Evolutionary conservation across 1,140 invertebrate species (phyloP).

Genomic region (Bicyclus anynana): DNA sequence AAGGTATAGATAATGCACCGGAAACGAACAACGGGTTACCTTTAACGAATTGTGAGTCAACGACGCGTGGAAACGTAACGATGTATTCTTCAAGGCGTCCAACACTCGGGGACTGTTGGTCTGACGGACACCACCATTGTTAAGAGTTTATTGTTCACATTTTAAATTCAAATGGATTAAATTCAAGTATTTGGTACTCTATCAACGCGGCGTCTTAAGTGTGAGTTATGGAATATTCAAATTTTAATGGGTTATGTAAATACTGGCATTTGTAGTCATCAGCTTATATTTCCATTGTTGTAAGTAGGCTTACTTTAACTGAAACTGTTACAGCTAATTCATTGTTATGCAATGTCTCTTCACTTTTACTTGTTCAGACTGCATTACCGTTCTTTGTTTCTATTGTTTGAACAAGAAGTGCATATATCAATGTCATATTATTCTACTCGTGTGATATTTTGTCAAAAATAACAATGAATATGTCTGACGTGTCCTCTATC

Average conservation of each 20-base stretch:
- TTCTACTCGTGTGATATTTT: too few species aligned
- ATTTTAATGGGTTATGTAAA: not conserved
- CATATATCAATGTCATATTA: too few species aligned
- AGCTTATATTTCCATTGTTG: not conserved
- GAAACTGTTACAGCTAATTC: too few species aligned
- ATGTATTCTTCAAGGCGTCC: slow-evolving; percentile 4
- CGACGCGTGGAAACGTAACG: slow-evolving; percentile 13
- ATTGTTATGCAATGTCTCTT: too few species aligned
- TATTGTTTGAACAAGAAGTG: too few species aligned
- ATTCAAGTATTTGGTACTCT: not conserved
- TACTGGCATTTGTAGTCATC: not conserved
- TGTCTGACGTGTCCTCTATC: too few species aligned
- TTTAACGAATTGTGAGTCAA: slow-evolving; percentile 22
- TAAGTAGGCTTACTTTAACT: too few species aligned
- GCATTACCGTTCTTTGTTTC: too few species aligned
- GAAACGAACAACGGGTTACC: slow-evolving; percentile 15
- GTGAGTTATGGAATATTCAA: not conserved
- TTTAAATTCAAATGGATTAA: slow-evolving; percentile 8
- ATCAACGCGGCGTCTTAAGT: not conserved
- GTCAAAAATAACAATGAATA: too few species aligned
- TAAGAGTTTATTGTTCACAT: not conserved
- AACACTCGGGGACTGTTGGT: slow-evolving; percentile 13
- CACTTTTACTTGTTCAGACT: too few species aligned
- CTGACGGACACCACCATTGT: slow-evolving; percentile 12
- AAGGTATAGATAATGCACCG: slow-evolving; percentile 21